Base-by-base conservation (phyloP, 2,113 vertebrate genomes). In the Brienomyrus brachyistius region DNA sequence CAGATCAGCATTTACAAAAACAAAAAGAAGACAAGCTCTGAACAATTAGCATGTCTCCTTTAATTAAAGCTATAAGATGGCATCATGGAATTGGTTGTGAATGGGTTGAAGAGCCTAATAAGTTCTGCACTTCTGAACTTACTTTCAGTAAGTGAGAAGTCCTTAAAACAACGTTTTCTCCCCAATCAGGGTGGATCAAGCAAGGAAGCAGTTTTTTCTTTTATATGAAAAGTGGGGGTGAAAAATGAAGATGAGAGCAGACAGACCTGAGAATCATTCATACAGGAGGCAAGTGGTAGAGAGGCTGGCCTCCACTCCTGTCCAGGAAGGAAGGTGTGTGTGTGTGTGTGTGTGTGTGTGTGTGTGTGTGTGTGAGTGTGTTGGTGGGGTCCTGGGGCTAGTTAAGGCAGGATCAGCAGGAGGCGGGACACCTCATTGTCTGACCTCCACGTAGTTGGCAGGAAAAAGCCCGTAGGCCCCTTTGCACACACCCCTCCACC, bases 401-500 rank as follows among this genome's bases (percentile, higher is more conserved):
- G 89, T 87, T 88, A 88, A 88, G 51, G 89, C 90, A 90, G 86
- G 93, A 91, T 91, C 90, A 83, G 92, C 92, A 92, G 80, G 5
- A 35, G 43, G 21, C 5, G 40, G 52, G 9, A 23, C 86, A 11
- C 23, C 82, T 96, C 95, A 99, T 89, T 97, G 97, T 92, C 97
- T 94, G 27, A 99, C 96, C 92, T 99, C 98, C 89, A 99, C 98
- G 0, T 99, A 99, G 92, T 99, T 99, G 59, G 98, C 98, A 0
- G 98, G 98, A 95, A 99, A 99, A 6, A 99, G 96, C 92, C 98
- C 98, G 0, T 97, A 98, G 5, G 96, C 91, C 88, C 98, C 97
- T 86, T 96, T 95, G 94, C 98, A 99, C 86, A 98, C 95, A 0
- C 98, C 98, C 0, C 98, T 94, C 98, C 98, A 99, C 98, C 98